Base-by-base conservation (phyloP, 2,113 vertebrate genomes). In the Stigmatopora nigra region DNA sequence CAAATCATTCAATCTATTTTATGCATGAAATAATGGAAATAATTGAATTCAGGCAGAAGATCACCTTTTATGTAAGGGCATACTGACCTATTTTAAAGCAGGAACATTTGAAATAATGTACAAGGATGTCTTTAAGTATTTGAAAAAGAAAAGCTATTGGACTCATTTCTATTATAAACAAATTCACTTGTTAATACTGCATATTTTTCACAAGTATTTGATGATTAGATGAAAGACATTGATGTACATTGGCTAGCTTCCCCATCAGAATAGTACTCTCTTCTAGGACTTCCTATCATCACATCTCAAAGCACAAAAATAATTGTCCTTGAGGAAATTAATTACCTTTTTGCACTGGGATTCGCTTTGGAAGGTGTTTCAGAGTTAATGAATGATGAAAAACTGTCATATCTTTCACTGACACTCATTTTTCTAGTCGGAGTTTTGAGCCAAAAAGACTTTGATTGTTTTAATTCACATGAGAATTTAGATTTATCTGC, bases 301-400 rank as follows among this genome's bases (percentile, higher is more conserved):
- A 8, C 59, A 88, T 86, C 81, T 86, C 70, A 82, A 82, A 83
- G 75, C 73, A 80, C 75, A 67, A 82, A 82, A 89, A 88, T 89
- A 88, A 89, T 86, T 87, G 89, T 88, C 89, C 90, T 91, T 88
- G 85, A 88, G 80, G 76, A 90, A 89, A 89, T 91, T 90, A 92
- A 92, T 91, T 90, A 90, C 88, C 78, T 79, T 71, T 84, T 84
- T 84, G 78, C 86, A 78, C 75, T 67, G 79, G 81, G 77, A 82
- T 82, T 71, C 82, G 82, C 65, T 65, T 72, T 70, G 67, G 69
- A 72, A 81, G 80, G 81, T 77, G 78, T 81, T 80, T 85, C 77
- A 68, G 66, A 83, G 84, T 82, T 84, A 88, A 87, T 87, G 82
- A 82, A 84, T 86, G 73, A 65, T 79, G 78, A 85, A 80, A 69